Percentiles rank a stretch among this genome's conserved stretches.
These are phyloP conservation scores for Semnopithecus entellus DNA, from an alignment of 2,113 vertebrate genomes.

Conservation along the genomic window DNA sequence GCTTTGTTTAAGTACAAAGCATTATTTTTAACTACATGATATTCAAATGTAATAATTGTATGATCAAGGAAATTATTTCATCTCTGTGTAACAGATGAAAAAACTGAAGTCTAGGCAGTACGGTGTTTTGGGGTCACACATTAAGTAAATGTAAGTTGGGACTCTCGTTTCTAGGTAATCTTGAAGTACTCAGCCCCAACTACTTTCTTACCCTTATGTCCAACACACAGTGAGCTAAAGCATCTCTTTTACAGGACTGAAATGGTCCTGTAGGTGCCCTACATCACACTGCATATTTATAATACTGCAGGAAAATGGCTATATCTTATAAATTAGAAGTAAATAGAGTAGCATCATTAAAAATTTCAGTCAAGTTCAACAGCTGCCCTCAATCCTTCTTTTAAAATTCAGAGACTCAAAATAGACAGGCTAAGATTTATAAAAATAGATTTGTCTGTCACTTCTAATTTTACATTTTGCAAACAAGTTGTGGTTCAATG, in stretches of 20 bases:
- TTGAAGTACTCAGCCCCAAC: not conserved
- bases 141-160: not conserved
- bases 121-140: not conserved
- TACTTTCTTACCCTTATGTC: not conserved
- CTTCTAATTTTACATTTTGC: slow-evolving; percentile 75
- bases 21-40: not conserved
- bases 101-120: not conserved
- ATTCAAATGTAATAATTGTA: slow-evolving; percentile 43
- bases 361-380: slow-evolving; percentile 74
- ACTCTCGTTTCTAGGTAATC: slow-evolving; percentile 5
- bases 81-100: slow-evolving; percentile 5
- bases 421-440: slow-evolving; percentile 73
- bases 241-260: not conserved
- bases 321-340: slow-evolving; percentile 41
- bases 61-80: not conserved
- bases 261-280: not conserved
- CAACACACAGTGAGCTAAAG: not conserved
- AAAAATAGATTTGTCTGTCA: slow-evolving; percentile 82
- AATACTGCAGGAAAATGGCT: not conserved
- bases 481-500: slow-evolving; percentile 73
- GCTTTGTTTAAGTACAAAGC: not conserved
- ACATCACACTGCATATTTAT: not conserved
- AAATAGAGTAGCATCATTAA: slow-evolving; percentile 59
- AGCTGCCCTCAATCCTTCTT: slow-evolving; percentile 71
- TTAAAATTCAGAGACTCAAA: slow-evolving; percentile 73